Conservation (phyloP, 2,888 invertebrate species). For the Pseudolycoriella hygida region DNA sequence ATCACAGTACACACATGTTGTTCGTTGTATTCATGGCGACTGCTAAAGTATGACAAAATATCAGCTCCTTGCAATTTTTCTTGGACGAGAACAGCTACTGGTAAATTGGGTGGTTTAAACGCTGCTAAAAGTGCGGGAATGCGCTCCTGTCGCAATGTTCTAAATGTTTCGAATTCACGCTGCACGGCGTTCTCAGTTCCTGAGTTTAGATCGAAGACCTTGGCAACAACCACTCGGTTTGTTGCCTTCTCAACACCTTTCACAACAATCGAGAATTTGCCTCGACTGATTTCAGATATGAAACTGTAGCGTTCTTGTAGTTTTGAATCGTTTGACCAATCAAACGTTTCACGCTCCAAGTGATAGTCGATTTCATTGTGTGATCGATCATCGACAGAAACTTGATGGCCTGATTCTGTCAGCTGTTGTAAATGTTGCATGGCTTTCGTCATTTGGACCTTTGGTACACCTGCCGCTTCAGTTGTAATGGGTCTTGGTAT, state of each 20-base stretch:
- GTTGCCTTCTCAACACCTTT: slow-evolving; percentile 61
- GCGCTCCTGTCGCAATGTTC: slow-evolving; percentile 72
- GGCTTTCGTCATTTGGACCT: slow-evolving; percentile 61
- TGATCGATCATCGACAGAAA: slow-evolving; percentile 42
- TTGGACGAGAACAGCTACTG: slow-evolving; percentile 52
- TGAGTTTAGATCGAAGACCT: slow-evolving; percentile 53
- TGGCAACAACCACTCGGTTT: slow-evolving; percentile 65
- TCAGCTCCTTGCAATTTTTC: slow-evolving; percentile 85
- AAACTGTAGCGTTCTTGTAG: slow-evolving; percentile 65
- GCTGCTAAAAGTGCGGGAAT: slow-evolving; percentile 60
- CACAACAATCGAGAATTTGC: slow-evolving; percentile 70
- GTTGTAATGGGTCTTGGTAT: slow-evolving; percentile 65
- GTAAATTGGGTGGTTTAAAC: slow-evolving; percentile 46
- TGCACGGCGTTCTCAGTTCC: slow-evolving; percentile 48
- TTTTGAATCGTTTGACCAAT: slow-evolving; percentile 48
- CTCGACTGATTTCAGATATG: slow-evolving; percentile 70
- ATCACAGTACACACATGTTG: slow-evolving; percentile 79
- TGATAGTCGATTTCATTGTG: slow-evolving; percentile 49
- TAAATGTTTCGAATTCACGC: slow-evolving; percentile 68
- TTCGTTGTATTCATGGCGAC: slow-evolving; percentile 80
- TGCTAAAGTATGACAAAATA: slow-evolving; percentile 72
- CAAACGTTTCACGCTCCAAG: slow-evolving; percentile 53
- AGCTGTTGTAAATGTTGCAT: slow-evolving; percentile 71
- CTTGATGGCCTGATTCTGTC: slow-evolving; percentile 64
- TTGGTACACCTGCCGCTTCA: slow-evolving; percentile 43